Evolutionary conservation across 2,797 vertebrate genomes (phyloP), one percentile per base, ranked within the genome.

Genomic region (Enteromius anoplus): DNA sequence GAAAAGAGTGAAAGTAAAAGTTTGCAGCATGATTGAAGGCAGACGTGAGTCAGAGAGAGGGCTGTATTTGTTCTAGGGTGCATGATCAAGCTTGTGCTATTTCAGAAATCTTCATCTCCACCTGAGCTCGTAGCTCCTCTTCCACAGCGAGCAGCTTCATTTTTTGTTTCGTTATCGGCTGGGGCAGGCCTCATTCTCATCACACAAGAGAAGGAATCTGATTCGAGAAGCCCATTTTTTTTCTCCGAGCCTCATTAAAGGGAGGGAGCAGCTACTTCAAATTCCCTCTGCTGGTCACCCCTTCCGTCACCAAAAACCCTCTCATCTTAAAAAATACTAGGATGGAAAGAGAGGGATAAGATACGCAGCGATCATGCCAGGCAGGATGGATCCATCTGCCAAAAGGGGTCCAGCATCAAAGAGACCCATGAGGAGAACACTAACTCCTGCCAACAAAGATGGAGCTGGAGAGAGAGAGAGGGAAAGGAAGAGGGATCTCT

Each of bases 301-400:
- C 82, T 62, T 76, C 87, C 10, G 87, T 91, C 89, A 90, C 84
- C 87, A 90, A 90, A 91, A 92, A 91, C 89, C 89, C 84, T 91
- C 91, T 90, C 83, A 81, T 53, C 88, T 87, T 85, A 84, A 84
- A 78, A 82, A 85, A 80, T 88, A 55, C 83, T 69, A 40, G 73
- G 62, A 55, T 19, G 47, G 64, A 47, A 49, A 76, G 49, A 89
- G 81, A 19, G 91, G 91, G 92, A 92, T 88, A 87, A 93, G 90
- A 89, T 90, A 84, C 72, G 37, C 19, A 60, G 84, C 85, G 89
- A 91, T 93, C 87, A 84, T 86, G 88, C 85, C 75, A 69, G 45
- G 75, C 53, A 89, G 92, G 92, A 91, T 87, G 71, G 82, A 86
- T 77, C 89, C 77, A 3, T 83, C 77, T 79, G 82, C 73, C 78